Percentiles rank a stretch among this genome's conserved stretches.
phyloP scores from a whole-genome alignment of 2,888 invertebrate genomes.

The Maniola hyperantus region DNA sequence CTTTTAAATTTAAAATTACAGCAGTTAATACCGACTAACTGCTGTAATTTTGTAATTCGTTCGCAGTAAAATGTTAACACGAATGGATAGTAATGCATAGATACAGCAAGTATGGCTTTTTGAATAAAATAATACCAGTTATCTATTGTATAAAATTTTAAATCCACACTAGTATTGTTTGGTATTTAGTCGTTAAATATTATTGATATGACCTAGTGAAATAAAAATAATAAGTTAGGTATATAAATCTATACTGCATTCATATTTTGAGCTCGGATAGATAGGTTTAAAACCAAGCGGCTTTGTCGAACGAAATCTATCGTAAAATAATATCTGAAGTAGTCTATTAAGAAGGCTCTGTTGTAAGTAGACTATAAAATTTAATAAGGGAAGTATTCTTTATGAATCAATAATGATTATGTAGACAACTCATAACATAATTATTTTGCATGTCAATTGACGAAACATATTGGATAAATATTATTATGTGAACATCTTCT shows the following conservation, averaged over 20 bases:
- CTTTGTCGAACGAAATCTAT: not conserved
- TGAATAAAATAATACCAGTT: too few relatives aligned
- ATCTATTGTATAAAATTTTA: not conserved
- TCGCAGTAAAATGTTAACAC: too few relatives aligned
- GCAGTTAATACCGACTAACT: not conserved
- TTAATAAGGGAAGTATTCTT: too few relatives aligned
- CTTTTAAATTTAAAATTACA: not conserved
- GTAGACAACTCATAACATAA: too few relatives aligned
- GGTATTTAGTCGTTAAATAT: not conserved
- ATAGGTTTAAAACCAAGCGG: not conserved
- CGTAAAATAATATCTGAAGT: not conserved
- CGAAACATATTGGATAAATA: too few relatives aligned
- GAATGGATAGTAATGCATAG: not conserved
- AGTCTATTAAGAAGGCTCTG: too few relatives aligned
- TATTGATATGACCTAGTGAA: not conserved
- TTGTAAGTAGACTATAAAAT: too few relatives aligned
- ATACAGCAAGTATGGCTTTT: not conserved
- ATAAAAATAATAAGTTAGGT: too few relatives aligned
- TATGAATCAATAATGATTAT: too few relatives aligned
- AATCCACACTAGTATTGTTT: not conserved
- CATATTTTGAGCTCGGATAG: not conserved
- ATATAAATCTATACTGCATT: not conserved
- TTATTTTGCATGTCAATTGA: too few relatives aligned
- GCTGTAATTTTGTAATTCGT: too few relatives aligned
- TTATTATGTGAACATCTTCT: too few relatives aligned